A percentile compares a stretch with the other conserved stretches of the same genome.
Evolutionary conservation across 37 sponge, comb jelly and placozoan species (phyloP).

Genomic region (Halichondria panicea): DNA sequence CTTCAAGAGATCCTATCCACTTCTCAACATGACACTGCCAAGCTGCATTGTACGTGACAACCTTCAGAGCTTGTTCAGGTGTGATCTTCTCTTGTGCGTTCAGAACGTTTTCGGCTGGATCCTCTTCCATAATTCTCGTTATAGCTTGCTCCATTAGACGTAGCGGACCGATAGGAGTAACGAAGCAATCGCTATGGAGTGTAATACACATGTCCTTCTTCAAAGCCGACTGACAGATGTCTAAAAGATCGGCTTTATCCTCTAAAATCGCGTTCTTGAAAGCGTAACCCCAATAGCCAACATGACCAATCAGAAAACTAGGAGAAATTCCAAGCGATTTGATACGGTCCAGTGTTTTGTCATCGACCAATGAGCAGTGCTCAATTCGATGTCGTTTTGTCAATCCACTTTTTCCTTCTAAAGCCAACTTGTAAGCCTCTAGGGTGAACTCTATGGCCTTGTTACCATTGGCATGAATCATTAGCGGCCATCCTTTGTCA

Average conservation of each 20-base stretch:
- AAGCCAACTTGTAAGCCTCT: constrained; percentile 6
- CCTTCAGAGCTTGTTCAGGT: constrained; percentile 11
- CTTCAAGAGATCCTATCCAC: constrained; percentile 15
- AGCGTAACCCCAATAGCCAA: constrained; percentile 24
- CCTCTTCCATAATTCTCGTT: constrained; percentile 19
- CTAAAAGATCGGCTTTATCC: constrained; percentile 3
- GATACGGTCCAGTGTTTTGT: background rate
- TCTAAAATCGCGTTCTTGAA: constrained; percentile 25
- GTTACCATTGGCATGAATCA: constrained; percentile 26
- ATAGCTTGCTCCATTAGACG: constrained; percentile 36
- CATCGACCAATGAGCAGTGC: constrained; percentile 8
- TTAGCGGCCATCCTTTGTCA: constrained; percentile 22
- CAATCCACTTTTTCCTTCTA: background rate
- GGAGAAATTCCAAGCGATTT: constrained; percentile 9
- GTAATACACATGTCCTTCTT: constrained; percentile 7
- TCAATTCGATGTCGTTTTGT: constrained; percentile 18
- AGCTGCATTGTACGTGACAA: constrained; percentile 25
- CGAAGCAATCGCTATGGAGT: constrained; percentile 15
- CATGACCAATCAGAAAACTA: constrained; percentile 19
- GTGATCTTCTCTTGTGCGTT: constrained; percentile 1
- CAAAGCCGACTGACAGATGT: background rate
- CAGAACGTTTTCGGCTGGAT: constrained; percentile 5
- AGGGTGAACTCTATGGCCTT: constrained; percentile 20
- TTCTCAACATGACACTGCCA: constrained; percentile 30
- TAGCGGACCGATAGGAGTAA: constrained; percentile 22